Evolutionary conservation across 2,113 vertebrate species (phyloP).

Genomic region (Oncorhynchus nerka): DNA sequence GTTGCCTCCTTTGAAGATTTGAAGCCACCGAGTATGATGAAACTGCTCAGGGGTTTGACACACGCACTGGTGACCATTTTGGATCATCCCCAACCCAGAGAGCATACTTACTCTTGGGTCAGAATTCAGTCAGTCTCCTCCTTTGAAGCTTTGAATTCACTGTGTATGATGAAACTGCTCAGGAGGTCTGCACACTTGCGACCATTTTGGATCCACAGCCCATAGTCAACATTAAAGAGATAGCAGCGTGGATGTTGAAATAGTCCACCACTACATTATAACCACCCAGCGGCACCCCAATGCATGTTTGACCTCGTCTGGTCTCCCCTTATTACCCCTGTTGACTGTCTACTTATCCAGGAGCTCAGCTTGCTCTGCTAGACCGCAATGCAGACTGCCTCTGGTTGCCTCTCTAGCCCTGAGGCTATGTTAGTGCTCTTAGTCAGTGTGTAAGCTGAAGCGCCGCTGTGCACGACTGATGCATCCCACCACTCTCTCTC

Average conservation of each 20-base stretch:
- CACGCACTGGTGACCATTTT: slow-evolving; percentile 34
- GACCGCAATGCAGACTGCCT: slow-evolving; percentile 24
- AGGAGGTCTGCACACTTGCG: slow-evolving; percentile 15
- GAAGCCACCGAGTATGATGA: slow-evolving; percentile 34
- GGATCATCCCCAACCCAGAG: slow-evolving; percentile 30
- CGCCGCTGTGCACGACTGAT: not conserved
- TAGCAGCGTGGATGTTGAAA: slow-evolving; percentile 19
- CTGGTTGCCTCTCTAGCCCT: slow-evolving; percentile 17
- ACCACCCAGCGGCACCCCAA: not conserved
- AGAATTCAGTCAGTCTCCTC: slow-evolving; percentile 30
- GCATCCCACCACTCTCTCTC: too few relatives aligned
- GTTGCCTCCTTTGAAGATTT: slow-evolving; percentile 51
- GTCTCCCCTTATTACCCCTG: slow-evolving; percentile 8
- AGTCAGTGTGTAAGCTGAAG: not conserved
- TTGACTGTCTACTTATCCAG: slow-evolving; percentile 12
- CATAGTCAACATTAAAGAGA: slow-evolving; percentile 55
- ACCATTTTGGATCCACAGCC: slow-evolving; percentile 36
- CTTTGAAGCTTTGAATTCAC: slow-evolving; percentile 57
- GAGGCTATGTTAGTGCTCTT: not conserved
- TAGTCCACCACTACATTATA: slow-evolving; percentile 15
- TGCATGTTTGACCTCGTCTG: slow-evolving; percentile 26
- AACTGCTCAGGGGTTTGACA: slow-evolving; percentile 19
- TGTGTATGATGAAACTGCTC: slow-evolving; percentile 36
- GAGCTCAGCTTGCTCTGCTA: slow-evolving; percentile 2
- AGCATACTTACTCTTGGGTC: slow-evolving; percentile 31